Conservation (phyloP, 92 coral and sea anemone species). For the Epizoanthus stellaris region DNA sequence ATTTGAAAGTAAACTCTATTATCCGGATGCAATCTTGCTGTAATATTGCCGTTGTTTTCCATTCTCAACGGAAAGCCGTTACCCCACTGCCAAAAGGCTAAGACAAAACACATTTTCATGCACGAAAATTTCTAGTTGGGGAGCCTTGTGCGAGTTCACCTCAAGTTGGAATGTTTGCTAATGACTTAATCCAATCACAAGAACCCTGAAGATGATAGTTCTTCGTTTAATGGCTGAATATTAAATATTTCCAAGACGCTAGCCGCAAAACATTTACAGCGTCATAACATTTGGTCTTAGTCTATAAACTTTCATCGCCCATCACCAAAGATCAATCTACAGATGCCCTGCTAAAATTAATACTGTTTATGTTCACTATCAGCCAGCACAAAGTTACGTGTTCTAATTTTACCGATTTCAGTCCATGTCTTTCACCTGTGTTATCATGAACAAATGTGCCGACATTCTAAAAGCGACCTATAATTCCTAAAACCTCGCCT, state of each 20-base stretch:
- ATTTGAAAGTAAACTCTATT: constrained; percentile 18
- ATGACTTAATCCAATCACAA: constrained; percentile 83
- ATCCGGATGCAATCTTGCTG: constrained; percentile 14
- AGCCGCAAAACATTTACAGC: constrained; percentile 3
- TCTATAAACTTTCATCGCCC: constrained; percentile 1
- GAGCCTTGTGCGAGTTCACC: constrained; percentile 48
- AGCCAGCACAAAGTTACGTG: constrained; percentile 2
- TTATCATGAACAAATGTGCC: constrained; percentile 41
- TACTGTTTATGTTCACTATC: not conserved
- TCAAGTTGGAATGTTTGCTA: constrained; percentile 71
- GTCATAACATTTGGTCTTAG: not conserved
- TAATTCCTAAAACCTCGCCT: constrained; percentile 36
- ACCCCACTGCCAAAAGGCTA: constrained; percentile 62
- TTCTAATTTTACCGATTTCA: constrained; percentile 40
- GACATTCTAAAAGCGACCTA: constrained; percentile 29
- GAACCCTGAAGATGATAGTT: constrained; percentile 62
- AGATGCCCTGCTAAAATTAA: not conserved
- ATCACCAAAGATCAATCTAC: not conserved
- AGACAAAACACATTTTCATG: constrained; percentile 12
- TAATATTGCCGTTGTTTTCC: constrained; percentile 4
- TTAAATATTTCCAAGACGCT: constrained; percentile 43
- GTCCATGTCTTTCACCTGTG: constrained; percentile 36
- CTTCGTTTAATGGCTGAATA: constrained; percentile 68
- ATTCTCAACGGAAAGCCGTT: not conserved
- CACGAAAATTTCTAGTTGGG: constrained; percentile 15